Base-by-base conservation (phyloP, 2,797 vertebrate species). In the Acanthurus tractus region DNA sequence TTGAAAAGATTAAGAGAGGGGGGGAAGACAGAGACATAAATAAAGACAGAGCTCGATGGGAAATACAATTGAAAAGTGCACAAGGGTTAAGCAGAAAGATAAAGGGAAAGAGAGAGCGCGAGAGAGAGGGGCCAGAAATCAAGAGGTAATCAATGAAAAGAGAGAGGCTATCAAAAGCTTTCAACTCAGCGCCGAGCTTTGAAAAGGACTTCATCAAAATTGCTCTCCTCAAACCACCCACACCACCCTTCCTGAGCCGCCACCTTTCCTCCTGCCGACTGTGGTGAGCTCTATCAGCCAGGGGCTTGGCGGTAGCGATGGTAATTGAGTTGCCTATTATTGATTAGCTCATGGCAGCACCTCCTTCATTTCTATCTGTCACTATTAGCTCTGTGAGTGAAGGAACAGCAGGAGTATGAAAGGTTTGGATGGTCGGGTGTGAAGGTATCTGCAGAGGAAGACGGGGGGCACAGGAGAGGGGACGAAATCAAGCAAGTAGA, bases 161-260 rank as follows among this genome's bases (percentile, higher is more conserved):
- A 85, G 83, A 71, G 62, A 77, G 73, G 65, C 80, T 90, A 87
- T 89, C 76, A 85, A 88, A 89, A 90, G 90, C 83, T 83, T 93
- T 93, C 86, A 88, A 78, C 65, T 75, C 56, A 44, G 72, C 17
- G 14, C 66, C 11, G 9, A 75, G 78, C 78, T 91, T 87, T 90
- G 84, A 90, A 76, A 81, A 82, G 76, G 84, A 88, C 91, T 93
- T 94, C 73, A 92, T 93, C 91, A 94, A 92, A 94, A 87, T 85
- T 85, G 74, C 86, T 90, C 76, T 57, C 70, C 55, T 76, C 49
- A 6, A 61, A 49, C 52, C 76, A 25, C 14, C 49, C 20, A 1
- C 49, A 25, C 50, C 5, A 22, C 13, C 52, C 42, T 20, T 49
- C 50, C 49, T 22, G 45, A 61, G 45, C 63, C 4, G 1, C 68